phyloP scores from a whole-genome alignment of 2,888 invertebrate species.

The Mesodorylaimus sp. region DNA sequence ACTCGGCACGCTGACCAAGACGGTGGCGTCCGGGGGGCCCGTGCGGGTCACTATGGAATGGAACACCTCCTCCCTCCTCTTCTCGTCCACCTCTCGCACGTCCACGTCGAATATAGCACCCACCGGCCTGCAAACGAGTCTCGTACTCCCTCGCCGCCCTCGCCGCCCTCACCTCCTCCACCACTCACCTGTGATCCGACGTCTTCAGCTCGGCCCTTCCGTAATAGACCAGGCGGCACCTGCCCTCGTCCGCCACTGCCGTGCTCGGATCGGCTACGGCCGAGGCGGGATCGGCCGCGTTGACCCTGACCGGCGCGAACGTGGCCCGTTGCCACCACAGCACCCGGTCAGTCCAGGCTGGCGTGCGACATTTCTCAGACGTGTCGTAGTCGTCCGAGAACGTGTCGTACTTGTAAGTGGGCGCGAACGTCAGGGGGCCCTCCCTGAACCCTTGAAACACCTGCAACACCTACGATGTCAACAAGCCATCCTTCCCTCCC shows the following conservation, averaged over 20 bases:
- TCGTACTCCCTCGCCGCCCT: background rate
- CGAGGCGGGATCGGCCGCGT: background rate
- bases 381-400: conserved; percentile 98
- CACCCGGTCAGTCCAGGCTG: conserved; percentile 96
- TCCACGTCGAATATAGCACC: conserved; percentile 70
- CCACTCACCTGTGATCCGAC: conserved; percentile 7
- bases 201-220: conserved; percentile 78
- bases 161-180: background rate
- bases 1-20: conserved; percentile 47
- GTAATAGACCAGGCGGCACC: conserved; percentile 46
- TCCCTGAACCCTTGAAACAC: conserved; percentile 83
- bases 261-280: background rate
- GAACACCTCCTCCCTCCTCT: conserved; percentile 57
- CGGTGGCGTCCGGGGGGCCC: conserved; percentile 85
- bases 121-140: background rate
- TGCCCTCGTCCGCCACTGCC: background rate
- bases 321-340: conserved; percentile 55
- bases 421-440: conserved; percentile 72
- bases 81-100: conserved; percentile 56
- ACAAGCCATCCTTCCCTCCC: too few relatives aligned
- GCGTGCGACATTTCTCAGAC: conserved; percentile 85
- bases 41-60: conserved; percentile 35
- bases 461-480: conserved; percentile 22
- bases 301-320: background rate
- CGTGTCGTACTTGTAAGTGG: conserved; percentile 95